Evolutionary conservation across 2,113 vertebrate genomes (phyloP), one percentile per base, ranked within the genome.

Genomic region (Hippocampus abdominalis): DNA sequence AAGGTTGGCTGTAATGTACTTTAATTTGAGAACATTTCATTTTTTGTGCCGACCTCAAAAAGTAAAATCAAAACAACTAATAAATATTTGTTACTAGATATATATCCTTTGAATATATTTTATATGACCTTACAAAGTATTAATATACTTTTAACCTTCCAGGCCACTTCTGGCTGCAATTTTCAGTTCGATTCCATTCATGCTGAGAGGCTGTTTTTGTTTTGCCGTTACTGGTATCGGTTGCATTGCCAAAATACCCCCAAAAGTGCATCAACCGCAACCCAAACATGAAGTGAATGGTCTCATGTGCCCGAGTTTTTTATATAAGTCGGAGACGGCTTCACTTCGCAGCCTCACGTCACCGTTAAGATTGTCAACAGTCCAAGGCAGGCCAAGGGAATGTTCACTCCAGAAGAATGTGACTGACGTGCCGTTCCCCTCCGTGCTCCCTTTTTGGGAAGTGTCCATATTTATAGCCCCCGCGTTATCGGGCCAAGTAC

Each of bases 401-500:
- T 85, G 84, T 76, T 86, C 78, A 66, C 84, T 74, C 81, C 27
- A 25, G 18, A 75, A 81, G 89, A 91, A 91, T 90, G 85, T 78
- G 65, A 82, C 73, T 62, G 42, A 27, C 62, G 72, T 69, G 64
- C 71, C 67, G 36, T 4, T 56, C 71, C 72, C 63, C 74, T 69
- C 81, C 76, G 82, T 87, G 61, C 85, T 87, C 86, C 80, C 78
- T 86, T 87, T 88, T 46, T 66, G 65, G 79, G 80, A 81, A 77
- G 83, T 36, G 40, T 72, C 70, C 74, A 84, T 98, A 98, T 96
- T 95, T 95, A 94, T 95, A 96, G 93, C 70, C 82, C 32, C 63
- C 76, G 39, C 80, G 63, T 84, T 84, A 81, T 86, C 82, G 85
- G 68, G 74, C 69, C 53, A 91, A 83, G 71, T 64, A 64, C 64